Base-by-base conservation (phyloP, 2,888 invertebrate genomes). In the Tanypteryx hageni region DNA sequence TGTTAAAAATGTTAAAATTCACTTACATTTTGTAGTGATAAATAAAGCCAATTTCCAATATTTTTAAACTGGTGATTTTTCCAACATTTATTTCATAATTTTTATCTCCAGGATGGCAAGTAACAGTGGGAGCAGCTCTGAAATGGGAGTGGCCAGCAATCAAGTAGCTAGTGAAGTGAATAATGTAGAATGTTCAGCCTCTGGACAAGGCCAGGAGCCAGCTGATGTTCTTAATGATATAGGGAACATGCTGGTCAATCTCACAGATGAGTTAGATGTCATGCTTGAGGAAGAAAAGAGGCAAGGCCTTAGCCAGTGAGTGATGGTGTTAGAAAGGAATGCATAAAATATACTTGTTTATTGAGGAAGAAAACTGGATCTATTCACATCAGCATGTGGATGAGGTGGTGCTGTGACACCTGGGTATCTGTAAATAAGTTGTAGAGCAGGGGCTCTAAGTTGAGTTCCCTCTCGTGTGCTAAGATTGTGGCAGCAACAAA, bases 211-310 rank as follows among this genome's bases (percentile, higher is more conserved):
- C 76, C 96, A 93, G 93, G 96, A 97, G 93, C 97, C 97, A 0
- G 97, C 96, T 18, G 98, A 99, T 95, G 99, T 99, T 76, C 96
- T 99, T 93, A 98, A 98, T 95, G 99, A 99, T 95, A 99, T 99
- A 94, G 99, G 99, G 92, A 98, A 98, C 95, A 99, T 99, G 99
- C 96, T 99, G 94, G 99, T 99, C 94, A 99, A 99, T 96, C 96
- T 99, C 92, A 99, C 99, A 7, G 99, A 99, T 95, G 99, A 99
- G 96, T 96, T 99, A 94, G 99, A 99, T 95, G 99, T 99, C 94
- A 99, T 99, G 99, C 96, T 99, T 94, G 98, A 98, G 95, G 98
- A 98, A 95, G 98, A 98, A 95, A 98, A 98, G 95, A 97, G 98
- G 93, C 97, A 97, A 95, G 98, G 97, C 93, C 96, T 97, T 27